Conservation (phyloP, 2,888 invertebrate genomes). For the Dexiosoma caninum region DNA sequence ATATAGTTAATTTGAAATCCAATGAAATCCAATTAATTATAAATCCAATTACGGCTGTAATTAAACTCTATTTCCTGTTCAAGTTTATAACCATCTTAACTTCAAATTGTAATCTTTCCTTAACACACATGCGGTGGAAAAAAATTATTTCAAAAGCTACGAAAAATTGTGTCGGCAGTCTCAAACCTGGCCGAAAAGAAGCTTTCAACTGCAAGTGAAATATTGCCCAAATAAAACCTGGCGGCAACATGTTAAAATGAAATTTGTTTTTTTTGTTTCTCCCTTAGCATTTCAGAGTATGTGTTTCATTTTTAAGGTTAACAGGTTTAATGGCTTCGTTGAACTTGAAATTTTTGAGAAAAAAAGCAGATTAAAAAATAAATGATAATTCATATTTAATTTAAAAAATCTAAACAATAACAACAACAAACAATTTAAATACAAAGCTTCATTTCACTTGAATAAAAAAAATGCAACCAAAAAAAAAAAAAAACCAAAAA, state of each 20-base stretch:
- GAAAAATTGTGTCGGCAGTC: slow-evolving; percentile 40
- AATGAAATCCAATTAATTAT: too few species aligned
- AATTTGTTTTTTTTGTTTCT: background rate
- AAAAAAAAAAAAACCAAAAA: slow-evolving; percentile 12
- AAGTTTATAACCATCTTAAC: background rate
- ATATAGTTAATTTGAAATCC: too few species aligned
- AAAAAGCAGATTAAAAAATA: slow-evolving; percentile 7
- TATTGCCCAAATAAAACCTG: slow-evolving; percentile 34
- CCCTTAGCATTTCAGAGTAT: background rate
- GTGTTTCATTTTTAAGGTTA: slow-evolving; percentile 54
- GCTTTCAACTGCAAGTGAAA: slow-evolving; percentile 10
- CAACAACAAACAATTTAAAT: background rate
- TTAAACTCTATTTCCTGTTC: slow-evolving; percentile 42
- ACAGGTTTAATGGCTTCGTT: slow-evolving; percentile 61
- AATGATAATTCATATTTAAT: slow-evolving; percentile 43
- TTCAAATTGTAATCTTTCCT: background rate
- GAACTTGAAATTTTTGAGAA: slow-evolving; percentile 54
- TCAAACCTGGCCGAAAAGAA: background rate
- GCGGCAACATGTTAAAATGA: slow-evolving; percentile 15
- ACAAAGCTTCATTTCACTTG: slow-evolving; percentile 15
- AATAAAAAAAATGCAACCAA: background rate
- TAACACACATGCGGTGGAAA: too few species aligned
- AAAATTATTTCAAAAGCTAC: background rate
- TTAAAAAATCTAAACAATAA: background rate
- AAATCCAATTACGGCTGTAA: slow-evolving; percentile 36